A percentile compares a stretch with the other conserved stretches of the same genome.
Evolutionary conservation across 2,113 vertebrate genomes (phyloP).

Genomic region (Syrrhaptes paradoxus): DNA sequence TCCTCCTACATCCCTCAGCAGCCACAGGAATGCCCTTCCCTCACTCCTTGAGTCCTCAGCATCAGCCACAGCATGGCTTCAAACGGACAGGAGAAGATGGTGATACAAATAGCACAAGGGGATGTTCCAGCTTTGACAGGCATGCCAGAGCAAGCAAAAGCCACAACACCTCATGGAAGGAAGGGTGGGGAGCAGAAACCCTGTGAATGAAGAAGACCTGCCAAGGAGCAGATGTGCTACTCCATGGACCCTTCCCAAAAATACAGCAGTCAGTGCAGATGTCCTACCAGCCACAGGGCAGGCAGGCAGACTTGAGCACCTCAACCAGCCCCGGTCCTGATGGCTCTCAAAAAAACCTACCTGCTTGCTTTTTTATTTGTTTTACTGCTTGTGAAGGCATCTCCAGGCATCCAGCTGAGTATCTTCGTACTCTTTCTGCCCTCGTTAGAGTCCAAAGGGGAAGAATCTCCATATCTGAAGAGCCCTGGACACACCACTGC

Average conservation of each 20-base stretch:
- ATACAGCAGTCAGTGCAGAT: not conserved
- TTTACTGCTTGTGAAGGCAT: not conserved
- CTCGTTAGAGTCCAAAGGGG: fast-evolving
- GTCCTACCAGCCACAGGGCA: not conserved
- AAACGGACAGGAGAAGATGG: fast-evolving
- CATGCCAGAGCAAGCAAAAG: not conserved
- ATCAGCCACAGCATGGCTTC: not conserved
- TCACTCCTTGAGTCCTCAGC: not conserved
- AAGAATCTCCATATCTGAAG: not conserved
- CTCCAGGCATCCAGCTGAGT: not conserved
- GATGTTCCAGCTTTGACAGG: not conserved
- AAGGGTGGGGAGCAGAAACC: not conserved
- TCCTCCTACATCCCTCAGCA: not conserved
- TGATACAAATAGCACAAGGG: not conserved
- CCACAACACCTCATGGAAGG: not conserved
- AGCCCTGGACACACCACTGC: not conserved
- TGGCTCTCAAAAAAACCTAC: not conserved
- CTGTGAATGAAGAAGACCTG: not conserved
- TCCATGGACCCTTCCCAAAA: not conserved
- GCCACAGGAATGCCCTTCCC: not conserved
- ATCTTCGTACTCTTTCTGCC: not conserved
- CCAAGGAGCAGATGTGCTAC: not conserved
- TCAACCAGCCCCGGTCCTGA: not conserved
- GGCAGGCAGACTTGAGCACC: not conserved
- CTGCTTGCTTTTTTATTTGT: not conserved